phyloP scores from a whole-genome alignment of 2,113 vertebrate genomes.

The Rhynchomys soricoides region DNA sequence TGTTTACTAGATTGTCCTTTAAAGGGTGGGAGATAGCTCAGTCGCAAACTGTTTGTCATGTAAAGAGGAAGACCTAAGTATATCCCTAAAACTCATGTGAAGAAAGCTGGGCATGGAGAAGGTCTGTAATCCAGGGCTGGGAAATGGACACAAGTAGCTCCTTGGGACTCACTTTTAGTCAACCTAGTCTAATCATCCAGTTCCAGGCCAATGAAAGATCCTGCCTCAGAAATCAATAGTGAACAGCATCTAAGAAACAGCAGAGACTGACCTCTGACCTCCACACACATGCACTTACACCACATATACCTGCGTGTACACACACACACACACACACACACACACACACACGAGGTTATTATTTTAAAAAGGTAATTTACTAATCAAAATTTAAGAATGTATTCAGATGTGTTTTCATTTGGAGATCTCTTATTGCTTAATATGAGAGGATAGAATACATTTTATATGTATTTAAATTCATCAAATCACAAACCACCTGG shows the following conservation, averaged over 20 bases:
- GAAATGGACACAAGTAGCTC: not conserved
- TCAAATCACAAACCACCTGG: not conserved
- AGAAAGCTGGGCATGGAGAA: not conserved
- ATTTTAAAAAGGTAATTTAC: not conserved
- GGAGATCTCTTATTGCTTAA: not conserved
- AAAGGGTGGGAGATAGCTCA: not conserved
- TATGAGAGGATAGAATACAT: not conserved
- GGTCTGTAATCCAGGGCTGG: not conserved
- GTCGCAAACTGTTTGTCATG: not conserved
- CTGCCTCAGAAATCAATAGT: not conserved
- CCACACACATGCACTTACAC: not conserved
- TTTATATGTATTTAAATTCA: constrained; percentile 25
- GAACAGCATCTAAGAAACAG: not conserved
- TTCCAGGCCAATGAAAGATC: not conserved
- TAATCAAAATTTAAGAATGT: constrained; percentile 32
- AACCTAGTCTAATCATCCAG: not conserved
- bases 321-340: not conserved
- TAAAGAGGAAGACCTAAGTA: not conserved
- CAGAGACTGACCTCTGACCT: not conserved
- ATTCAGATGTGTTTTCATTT: not conserved
- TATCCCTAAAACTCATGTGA: not conserved
- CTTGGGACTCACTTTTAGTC: not conserved
- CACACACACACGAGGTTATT: not conserved
- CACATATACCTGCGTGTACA: no score
- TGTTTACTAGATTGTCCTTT: constrained; percentile 2